These are phyloP conservation scores for Cinclus cinclus DNA, from an alignment of 2,113 vertebrate species.

Conservation along the genomic window DNA sequence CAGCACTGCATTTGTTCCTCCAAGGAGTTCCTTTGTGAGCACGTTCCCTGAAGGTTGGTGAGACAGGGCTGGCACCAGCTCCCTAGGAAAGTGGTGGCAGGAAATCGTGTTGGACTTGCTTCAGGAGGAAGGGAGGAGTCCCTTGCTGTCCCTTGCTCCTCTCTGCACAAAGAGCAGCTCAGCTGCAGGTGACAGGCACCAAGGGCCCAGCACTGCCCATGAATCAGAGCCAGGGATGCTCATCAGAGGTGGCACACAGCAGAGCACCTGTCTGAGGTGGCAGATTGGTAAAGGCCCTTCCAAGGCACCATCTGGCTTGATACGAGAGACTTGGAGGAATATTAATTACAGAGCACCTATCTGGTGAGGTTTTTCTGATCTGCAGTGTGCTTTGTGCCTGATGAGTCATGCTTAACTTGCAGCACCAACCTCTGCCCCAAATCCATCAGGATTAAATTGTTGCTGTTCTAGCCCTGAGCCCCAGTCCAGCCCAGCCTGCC, in stretches of 20 bases:
- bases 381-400: neutral
- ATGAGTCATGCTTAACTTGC: neutral
- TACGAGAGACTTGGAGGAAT: neutral
- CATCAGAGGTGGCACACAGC: neutral
- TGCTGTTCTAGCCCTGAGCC: neutral
- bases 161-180: neutral
- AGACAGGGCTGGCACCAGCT: neutral
- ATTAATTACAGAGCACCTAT: neutral
- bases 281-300: neutral
- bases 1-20: neutral
- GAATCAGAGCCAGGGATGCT: neutral
- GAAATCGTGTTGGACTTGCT: neutral
- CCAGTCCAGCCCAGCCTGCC: neutral
- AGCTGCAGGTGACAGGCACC: neutral
- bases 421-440: neutral
- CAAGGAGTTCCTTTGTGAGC: neutral
- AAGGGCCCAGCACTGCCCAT: rapidly evolving
- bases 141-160: neutral
- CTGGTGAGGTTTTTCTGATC: neutral
- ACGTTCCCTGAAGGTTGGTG: neutral
- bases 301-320: neutral
- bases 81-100: neutral
- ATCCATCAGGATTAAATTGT: neutral
- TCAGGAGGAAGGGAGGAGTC: neutral
- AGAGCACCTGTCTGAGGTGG: neutral